Base-by-base conservation (phyloP, 2,113 vertebrate genomes). In the Phaetusa simplex region DNA sequence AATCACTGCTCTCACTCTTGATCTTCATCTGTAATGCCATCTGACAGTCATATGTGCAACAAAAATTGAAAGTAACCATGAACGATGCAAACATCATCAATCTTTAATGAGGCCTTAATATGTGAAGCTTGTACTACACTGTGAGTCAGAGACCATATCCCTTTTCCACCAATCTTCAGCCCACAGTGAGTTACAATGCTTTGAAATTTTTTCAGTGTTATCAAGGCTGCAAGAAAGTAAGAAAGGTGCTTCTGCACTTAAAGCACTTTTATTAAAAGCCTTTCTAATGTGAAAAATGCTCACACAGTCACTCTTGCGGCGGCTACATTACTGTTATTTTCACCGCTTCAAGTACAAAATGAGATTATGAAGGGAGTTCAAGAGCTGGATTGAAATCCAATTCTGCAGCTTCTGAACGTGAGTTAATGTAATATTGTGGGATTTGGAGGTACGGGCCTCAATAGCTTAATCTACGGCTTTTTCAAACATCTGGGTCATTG, bases 321-420 rank as follows among this genome's bases (percentile, higher is more conserved):
- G 82, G 93, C 55, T 91, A 90, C 95, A 88, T 96, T 97, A 88
- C 72, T 65, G 61, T 96, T 97, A 97, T 98, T 98, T 97, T 96
- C 96, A 97, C 90, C 85, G 97, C 93, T 97, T 95, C 64, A 86
- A 95, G 94, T 92, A 96, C 86, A 96, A 97, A 98, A 98, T 97
- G 95, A 94, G 97, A 98, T 98, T 98, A 98, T 40, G 90, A 86
- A 93, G 83, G 50, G 88, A 67, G 89, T 95, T 97, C 91, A 95
- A 98, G 96, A 91, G 86, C 90, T 97, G 95, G 86, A 89, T 97
- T 97, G 97, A 97, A 98, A 98, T 98, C 97, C 93, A 97, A 93
- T 98, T 98, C 97, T 94, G 82, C 88, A 95, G 95, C 90, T 95
- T 97, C 84, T 89, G 96, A 97, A 95, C 38, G 88, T 45, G 53